Conservation (phyloP, 2,888 invertebrate species). For the Graphium colonna region DNA sequence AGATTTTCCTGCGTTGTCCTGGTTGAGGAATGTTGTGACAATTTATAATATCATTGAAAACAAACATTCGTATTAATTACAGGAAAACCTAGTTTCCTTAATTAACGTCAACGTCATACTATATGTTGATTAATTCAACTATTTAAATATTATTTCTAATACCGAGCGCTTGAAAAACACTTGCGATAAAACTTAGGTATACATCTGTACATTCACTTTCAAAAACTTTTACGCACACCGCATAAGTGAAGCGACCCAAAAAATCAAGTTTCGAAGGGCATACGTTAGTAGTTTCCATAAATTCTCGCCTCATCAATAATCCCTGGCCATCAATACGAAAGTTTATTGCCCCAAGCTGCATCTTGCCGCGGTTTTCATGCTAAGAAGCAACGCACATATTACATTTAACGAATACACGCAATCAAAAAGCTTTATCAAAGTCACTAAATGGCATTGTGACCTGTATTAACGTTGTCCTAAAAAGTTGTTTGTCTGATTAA, state of each 20-base stretch:
- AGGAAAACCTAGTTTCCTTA: too few species aligned
- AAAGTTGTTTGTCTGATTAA: too few species aligned
- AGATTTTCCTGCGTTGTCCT: too few species aligned
- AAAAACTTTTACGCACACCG: not conserved
- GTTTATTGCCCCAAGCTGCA: slow-evolving; percentile 53
- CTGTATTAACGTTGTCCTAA: too few species aligned
- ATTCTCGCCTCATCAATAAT: slow-evolving; percentile 22
- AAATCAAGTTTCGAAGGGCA: slow-evolving; percentile 21
- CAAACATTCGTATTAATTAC: too few species aligned
- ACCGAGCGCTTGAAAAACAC: not conserved
- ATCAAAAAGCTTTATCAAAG: not conserved
- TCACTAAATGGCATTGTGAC: not conserved
- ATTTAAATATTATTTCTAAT: not conserved
- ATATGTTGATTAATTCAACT: too few species aligned
- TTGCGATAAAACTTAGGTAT: not conserved
- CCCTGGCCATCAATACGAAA: slow-evolving; percentile 32
- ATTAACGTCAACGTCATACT: too few species aligned
- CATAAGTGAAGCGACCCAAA: slow-evolving; percentile 11
- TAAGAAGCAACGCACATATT: slow-evolving; percentile 23
- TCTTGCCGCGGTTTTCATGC: slow-evolving; percentile 50
- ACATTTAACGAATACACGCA: slow-evolving; percentile 7
- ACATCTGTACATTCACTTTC: slow-evolving; percentile 15
- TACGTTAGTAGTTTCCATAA: slow-evolving; percentile 17
- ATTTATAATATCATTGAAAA: too few species aligned
- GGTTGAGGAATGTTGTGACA: too few species aligned